Conservation (phyloP, 2,888 invertebrate species). For the Ypsolopha scabrella region DNA sequence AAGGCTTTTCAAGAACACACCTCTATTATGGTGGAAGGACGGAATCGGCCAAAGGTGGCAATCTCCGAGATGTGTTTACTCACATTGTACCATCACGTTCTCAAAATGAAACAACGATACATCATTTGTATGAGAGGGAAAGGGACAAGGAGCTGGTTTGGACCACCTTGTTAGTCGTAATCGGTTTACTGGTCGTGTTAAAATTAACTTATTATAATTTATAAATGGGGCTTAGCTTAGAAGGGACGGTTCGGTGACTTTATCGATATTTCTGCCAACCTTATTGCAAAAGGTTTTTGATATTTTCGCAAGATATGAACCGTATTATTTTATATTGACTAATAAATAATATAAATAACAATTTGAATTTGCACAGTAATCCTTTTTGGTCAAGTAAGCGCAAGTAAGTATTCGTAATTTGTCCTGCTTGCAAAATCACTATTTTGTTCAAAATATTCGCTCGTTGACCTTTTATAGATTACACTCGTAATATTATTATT, state of each 20-base stretch:
- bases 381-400: too few species aligned
- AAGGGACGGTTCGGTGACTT: conserved; percentile 1
- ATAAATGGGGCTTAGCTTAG: conserved; percentile 31
- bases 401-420: too few species aligned
- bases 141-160: conserved; percentile 16
- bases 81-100: conserved; percentile 39
- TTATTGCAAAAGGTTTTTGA: too few species aligned
- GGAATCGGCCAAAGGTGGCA: conserved; percentile 26
- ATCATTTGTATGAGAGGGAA: conserved; percentile 4
- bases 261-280: conserved; percentile 12
- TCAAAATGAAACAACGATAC: conserved; percentile 3
- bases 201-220: conserved; percentile 46
- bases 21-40: conserved; percentile 2
- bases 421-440: too few species aligned
- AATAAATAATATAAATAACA: not conserved
- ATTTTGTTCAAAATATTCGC: too few species aligned
- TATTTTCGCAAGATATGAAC: not conserved
- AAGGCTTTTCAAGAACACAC: conserved; percentile 7
- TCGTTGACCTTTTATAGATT: too few species aligned
- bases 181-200: conserved; percentile 54
- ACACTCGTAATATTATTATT: too few species aligned
- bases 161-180: conserved; percentile 64
- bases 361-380: not conserved
- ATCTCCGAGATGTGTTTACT: conserved; percentile 32
- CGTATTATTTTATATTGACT: not conserved